A percentile compares a stretch with the other conserved stretches of the same genome.
These are phyloP conservation scores for Acrocera orbiculus DNA, from an alignment of 2,888 invertebrate genomes.

Conservation along the genomic window DNA sequence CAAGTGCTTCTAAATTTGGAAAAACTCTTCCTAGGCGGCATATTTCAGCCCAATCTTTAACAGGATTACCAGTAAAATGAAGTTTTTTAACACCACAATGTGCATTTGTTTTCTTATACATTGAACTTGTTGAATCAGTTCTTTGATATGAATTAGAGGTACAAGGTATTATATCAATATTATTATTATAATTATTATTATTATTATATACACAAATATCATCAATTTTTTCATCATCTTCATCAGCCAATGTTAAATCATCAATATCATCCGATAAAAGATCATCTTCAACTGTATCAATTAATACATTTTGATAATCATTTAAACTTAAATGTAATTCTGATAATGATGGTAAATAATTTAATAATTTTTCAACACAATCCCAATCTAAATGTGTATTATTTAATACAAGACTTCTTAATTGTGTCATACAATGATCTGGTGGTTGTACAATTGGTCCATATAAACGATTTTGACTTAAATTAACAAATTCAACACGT, in stretches of 20 bases:
- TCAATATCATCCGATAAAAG: slow-evolving; percentile 2
- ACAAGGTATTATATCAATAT: slow-evolving; percentile 1
- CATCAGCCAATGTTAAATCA: slow-evolving; percentile 2
- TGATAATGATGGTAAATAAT: slow-evolving; percentile 60
- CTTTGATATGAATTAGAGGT: slow-evolving; percentile 8
- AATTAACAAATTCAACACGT: slow-evolving; percentile 72
- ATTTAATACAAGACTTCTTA: slow-evolving; percentile 68
- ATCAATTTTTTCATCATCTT: slow-evolving; percentile 5
- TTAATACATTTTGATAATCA: slow-evolving; percentile 59
- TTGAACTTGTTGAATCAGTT: slow-evolving; percentile 12
- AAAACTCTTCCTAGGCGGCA: slow-evolving; percentile 70
- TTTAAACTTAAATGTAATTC: slow-evolving; percentile 88
- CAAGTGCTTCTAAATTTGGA: slow-evolving; percentile 66
- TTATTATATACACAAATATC: slow-evolving; percentile 5
- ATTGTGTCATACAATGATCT: slow-evolving; percentile 33
- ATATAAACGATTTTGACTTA: slow-evolving; percentile 74
- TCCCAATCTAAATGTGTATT: slow-evolving; percentile 77
- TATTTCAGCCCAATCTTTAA: slow-evolving; percentile 71
- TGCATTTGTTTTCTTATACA: slow-evolving; percentile 26
- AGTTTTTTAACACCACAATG: slow-evolving; percentile 58
- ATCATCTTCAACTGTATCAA: slow-evolving; percentile 33
- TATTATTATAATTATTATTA: background rate
- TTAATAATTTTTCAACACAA: slow-evolving; percentile 57
- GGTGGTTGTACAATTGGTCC: slow-evolving; percentile 38
- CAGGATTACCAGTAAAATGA: slow-evolving; percentile 74